Evolutionary conservation across 2,113 vertebrate genomes (phyloP).

Genomic region (Pelodiscus sinensis): DNA sequence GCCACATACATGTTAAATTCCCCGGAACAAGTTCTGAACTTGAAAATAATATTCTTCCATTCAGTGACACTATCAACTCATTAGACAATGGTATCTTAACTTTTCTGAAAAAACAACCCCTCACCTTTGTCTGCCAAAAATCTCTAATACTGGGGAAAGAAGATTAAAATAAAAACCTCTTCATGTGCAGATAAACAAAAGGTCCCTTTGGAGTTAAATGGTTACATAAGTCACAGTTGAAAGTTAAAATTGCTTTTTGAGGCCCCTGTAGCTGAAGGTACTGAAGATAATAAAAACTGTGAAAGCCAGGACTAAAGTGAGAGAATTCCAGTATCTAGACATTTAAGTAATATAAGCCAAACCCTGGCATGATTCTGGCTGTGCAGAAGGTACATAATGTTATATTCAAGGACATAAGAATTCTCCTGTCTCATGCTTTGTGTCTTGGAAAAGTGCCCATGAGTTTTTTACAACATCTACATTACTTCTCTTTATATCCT

Average conservation of each 20-base stretch:
- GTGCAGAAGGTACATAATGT: conserved; percentile 62
- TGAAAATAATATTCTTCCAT: not conserved
- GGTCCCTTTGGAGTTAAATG: conserved; percentile 41
- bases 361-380: conserved; percentile 61
- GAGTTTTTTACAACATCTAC: conserved; percentile 72
- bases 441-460: conserved; percentile 67
- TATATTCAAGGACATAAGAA: conserved; percentile 60
- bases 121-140: not conserved
- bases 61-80: not conserved
- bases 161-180: conserved; percentile 44
- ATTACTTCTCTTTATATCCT: conserved; percentile 72
- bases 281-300: conserved; percentile 48
- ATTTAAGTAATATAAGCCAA: conserved; percentile 65
- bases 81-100: not conserved
- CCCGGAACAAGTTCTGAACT: not conserved
- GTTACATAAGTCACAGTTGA: conserved; percentile 46
- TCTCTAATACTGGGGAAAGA: conserved; percentile 41
- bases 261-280: conserved; percentile 42
- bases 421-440: conserved; percentile 65
- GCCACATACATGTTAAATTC: accelerated
- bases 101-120: not conserved
- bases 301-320: conserved; percentile 50
- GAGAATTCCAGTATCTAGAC: conserved; percentile 58
- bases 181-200: conserved; percentile 52
- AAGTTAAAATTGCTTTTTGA: conserved; percentile 62